phyloP scores from a whole-genome alignment of 2,888 invertebrate genomes.

The Mesorhabditis spiculigera region DNA sequence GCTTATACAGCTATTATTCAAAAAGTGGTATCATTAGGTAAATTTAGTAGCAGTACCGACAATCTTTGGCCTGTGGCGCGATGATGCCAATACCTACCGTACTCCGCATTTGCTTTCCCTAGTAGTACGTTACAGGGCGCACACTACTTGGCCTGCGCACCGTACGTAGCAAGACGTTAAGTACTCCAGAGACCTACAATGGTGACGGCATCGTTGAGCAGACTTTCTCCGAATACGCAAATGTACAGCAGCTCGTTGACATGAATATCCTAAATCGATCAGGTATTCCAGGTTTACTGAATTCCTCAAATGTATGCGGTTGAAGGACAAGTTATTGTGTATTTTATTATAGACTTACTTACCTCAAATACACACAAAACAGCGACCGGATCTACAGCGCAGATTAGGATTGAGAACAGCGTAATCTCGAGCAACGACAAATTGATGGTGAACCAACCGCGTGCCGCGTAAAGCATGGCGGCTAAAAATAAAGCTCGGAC shows the following conservation, averaged over 20 bases:
- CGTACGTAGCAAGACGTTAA: no score
- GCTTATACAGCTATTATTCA: constrained; percentile 14
- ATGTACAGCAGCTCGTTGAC: constrained; percentile 30
- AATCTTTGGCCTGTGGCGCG: background rate
- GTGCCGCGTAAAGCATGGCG: constrained; percentile 7
- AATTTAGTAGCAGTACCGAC: constrained; percentile 2
- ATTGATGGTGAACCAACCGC: no score
- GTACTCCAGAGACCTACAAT: constrained; percentile 65
- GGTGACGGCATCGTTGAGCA: constrained; percentile 73
- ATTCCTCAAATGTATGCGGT: no score
- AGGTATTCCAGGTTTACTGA: constrained; percentile 73
- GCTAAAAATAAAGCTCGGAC: no score
- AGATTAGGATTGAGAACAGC: no score
- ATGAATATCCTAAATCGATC: constrained; percentile 91
- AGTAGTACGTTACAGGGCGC: no score
- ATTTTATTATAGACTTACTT: constrained; percentile 15
- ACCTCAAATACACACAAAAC: no score
- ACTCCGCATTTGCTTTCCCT: no score
- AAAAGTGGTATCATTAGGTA: background rate
- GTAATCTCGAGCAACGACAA: no score
- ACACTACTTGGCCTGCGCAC: no score
- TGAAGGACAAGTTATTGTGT: no score
- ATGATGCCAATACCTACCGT: background rate
- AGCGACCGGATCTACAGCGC: no score
- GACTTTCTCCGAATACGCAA: constrained; percentile 33